Evolutionary conservation across 2,797 vertebrate species (phyloP).

Genomic region (Salmo trutta): DNA sequence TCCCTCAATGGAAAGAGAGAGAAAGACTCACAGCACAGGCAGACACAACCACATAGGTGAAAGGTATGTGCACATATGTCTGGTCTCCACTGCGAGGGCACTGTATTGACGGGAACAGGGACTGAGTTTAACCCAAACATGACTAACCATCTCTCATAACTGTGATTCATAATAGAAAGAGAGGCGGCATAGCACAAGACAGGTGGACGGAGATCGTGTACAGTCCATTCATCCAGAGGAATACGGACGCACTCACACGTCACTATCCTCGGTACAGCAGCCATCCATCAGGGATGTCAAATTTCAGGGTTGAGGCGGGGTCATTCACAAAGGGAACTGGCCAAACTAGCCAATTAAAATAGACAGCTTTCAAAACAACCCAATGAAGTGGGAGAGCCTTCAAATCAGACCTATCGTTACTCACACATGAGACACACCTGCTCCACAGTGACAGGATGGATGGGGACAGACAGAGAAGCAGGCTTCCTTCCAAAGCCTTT

Average conservation of each 20-base stretch:
- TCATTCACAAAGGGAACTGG: not conserved
- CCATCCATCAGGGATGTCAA: not conserved
- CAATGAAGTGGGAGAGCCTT: not conserved
- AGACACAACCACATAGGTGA: not conserved
- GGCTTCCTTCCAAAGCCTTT: no score
- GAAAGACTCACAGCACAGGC: not conserved
- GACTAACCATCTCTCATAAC: not conserved
- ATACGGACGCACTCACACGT: not conserved
- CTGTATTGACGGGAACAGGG: not conserved
- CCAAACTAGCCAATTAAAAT: not conserved
- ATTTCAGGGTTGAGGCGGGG: slow-evolving; percentile 11
- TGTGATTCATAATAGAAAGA: not conserved
- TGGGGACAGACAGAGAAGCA: no score
- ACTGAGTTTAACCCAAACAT: not conserved
- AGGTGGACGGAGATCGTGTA: not conserved
- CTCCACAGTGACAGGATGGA: no score
- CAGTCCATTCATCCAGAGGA: slow-evolving; percentile 3
- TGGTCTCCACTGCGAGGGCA: not conserved
- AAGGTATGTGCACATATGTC: not conserved
- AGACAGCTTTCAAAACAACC: slow-evolving; percentile 3
- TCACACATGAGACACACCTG: no score
- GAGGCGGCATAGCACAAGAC: not conserved
- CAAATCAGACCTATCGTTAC: not conserved
- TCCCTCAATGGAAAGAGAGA: not conserved
- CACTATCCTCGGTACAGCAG: not conserved